Conservation (phyloP, 2,797 vertebrate species). For the Lepus oiostolus region DNA sequence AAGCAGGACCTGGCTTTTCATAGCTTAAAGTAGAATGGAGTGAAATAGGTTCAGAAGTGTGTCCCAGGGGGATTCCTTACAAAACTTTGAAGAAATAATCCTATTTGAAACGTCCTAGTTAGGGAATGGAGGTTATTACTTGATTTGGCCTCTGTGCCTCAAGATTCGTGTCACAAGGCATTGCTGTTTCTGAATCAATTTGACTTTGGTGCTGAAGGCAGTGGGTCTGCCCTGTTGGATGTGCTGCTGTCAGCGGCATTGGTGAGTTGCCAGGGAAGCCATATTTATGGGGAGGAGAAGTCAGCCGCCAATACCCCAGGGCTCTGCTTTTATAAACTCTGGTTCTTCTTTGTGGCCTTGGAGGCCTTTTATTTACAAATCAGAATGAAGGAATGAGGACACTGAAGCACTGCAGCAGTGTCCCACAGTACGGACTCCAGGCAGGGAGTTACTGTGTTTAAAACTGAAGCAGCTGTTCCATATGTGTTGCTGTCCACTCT, state of each 20-base stretch:
- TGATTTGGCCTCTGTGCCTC: neutral
- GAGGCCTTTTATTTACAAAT: neutral
- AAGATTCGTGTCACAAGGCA: neutral
- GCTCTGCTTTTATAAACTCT: neutral
- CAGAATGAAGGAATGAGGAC: neutral
- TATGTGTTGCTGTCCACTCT: neutral
- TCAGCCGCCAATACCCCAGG: neutral
- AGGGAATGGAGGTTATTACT: neutral
- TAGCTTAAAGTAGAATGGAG: neutral
- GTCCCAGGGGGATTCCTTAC: neutral
- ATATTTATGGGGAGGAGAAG: neutral
- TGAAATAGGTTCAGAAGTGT: neutral
- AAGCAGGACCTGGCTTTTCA: neutral
- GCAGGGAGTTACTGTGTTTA: neutral
- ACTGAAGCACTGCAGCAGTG: neutral
- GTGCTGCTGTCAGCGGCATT: rapidly evolving
- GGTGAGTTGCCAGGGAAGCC: neutral
- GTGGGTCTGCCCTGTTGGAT: neutral
- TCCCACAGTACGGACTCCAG: neutral
- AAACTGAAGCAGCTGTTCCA: neutral
- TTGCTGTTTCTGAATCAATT: neutral
- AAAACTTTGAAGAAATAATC: neutral
- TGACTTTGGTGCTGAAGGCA: neutral
- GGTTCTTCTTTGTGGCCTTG: neutral
- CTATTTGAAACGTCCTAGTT: neutral